Evolutionary conservation across 2,113 vertebrate genomes (phyloP).

Genomic region (Cyprinodon variegatus): DNA sequence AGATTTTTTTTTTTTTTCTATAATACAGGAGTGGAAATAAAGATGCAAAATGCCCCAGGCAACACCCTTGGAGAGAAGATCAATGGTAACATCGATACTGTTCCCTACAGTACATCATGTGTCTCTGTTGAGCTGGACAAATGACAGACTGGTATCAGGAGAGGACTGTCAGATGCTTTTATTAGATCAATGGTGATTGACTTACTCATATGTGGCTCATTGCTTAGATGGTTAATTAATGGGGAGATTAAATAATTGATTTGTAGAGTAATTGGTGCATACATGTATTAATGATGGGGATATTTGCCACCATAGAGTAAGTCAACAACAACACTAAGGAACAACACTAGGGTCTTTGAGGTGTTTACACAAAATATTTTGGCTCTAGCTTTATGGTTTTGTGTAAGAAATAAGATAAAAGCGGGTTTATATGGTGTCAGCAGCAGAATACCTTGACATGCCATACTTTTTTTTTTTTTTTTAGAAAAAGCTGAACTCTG

Average conservation of each 20-base stretch:
- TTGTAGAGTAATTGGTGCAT: slow-evolving; percentile 51
- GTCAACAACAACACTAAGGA: background rate
- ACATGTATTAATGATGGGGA: slow-evolving; percentile 43
- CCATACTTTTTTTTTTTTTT: slow-evolving; percentile 26
- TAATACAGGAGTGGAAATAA: slow-evolving; percentile 54
- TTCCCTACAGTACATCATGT: slow-evolving; percentile 30
- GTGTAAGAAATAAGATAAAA: slow-evolving; percentile 11
- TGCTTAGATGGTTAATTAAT: slow-evolving; percentile 58
- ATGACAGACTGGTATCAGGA: slow-evolving; percentile 21
- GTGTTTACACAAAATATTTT: slow-evolving; percentile 3
- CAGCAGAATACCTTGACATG: slow-evolving; percentile 31
- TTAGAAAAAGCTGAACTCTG: slow-evolving; percentile 49
- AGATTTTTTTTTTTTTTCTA: slow-evolving; percentile 28
- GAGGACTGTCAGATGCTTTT: slow-evolving; percentile 3
- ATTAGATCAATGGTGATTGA: slow-evolving; percentile 55
- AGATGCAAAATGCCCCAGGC: slow-evolving; percentile 63
- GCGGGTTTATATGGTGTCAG: slow-evolving; percentile 14
- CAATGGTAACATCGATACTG: slow-evolving; percentile 8
- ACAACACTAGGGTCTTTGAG: background rate
- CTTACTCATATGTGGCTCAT: slow-evolving; percentile 49
- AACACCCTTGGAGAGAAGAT: slow-evolving; percentile 44
- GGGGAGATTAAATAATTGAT: slow-evolving; percentile 57
- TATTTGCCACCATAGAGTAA: background rate
- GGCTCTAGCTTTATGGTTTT: background rate
- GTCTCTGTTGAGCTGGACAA: slow-evolving; percentile 30